Evolutionary conservation across 2,797 vertebrate genomes (phyloP).

Genomic region (Mormyrus proboscirostris): DNA sequence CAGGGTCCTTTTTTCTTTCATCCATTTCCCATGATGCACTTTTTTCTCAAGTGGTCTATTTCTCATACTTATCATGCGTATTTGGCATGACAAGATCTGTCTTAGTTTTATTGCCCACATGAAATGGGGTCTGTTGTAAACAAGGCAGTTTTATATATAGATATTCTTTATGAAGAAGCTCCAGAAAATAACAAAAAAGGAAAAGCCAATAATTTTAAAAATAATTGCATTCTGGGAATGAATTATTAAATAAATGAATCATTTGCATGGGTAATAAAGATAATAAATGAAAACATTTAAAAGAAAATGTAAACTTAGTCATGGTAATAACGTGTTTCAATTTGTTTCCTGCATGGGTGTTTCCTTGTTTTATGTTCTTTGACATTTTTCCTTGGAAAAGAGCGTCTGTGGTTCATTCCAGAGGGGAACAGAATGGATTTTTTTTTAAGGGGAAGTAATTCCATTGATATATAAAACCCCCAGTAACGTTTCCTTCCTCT

Average conservation of each 20-base stretch:
- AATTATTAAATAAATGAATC: background rate
- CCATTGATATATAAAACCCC: slow-evolving; percentile 57
- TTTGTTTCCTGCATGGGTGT: slow-evolving; percentile 2
- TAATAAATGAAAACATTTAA: background rate
- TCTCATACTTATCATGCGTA: background rate
- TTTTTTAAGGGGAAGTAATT: slow-evolving; percentile 68
- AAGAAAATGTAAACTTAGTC: background rate
- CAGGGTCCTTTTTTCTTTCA: slow-evolving; percentile 3
- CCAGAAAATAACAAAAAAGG: background rate
- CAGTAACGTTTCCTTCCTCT: slow-evolving; percentile 63
- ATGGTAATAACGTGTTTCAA: background rate
- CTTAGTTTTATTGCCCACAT: background rate
- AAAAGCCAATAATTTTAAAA: background rate
- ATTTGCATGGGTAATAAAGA: background rate
- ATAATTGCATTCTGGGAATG: background rate
- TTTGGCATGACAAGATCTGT: background rate
- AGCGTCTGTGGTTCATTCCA: slow-evolving; percentile 51
- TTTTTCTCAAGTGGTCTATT: background rate
- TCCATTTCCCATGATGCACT: slow-evolving; percentile 18
- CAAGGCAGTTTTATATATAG: background rate
- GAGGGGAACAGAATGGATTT: slow-evolving; percentile 51
- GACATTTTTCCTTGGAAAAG: slow-evolving; percentile 17
- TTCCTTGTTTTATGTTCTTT: slow-evolving; percentile 16
- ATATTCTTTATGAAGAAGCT: background rate
- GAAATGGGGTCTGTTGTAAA: background rate